Evolutionary conservation across 2,888 invertebrate species (phyloP), one percentile per base, ranked within the genome.

Genomic region (Siphonodentalium dalli): DNA sequence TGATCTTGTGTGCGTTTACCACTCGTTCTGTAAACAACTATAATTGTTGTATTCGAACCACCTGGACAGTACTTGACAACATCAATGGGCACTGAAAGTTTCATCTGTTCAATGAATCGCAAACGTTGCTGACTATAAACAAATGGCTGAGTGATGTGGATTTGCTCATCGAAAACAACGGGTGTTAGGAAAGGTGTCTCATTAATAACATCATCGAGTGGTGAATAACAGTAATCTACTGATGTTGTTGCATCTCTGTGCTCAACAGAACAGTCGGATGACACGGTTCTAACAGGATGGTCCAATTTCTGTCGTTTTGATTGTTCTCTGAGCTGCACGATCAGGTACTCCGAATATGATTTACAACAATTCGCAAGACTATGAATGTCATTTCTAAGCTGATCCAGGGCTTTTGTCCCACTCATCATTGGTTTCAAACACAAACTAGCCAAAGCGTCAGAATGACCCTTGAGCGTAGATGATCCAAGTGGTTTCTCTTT

Each of bases 61-160:
- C 60, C 60, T 26, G 59, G 55, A 49, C 49, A 55, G 34, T 33
- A 59, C 23, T 46, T 55, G 28, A 33, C 28, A 13, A 57, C 18
- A 29, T 61, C 50, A 27, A 54, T 35, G 20, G 49, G 33, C 2
- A 50, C 40, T 20, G 54, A 50, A 13, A 58, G 27, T 24, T 52
- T 47, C 9, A 61, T 6, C 21, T 50, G 15, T 35, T 53, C 33
- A 43, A 54, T 57, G 28, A 44, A 61, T 33, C 50, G 38, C 1
- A 42, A 26, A 13, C 61, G 13, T 13, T 54, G 61, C 21, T 48
- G 33, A 20, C 26, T 43, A 18, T 35, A 39, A 29, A 45, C 29
- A 41, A 57, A 52, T 24, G 51, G 31, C n/a, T n/a, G 9, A 13
- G 39, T 29, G 9, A 53, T 11, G 33, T 54, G 51, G 11, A 37